Conservation (phyloP, 2,888 invertebrate genomes). For the Willowsia nigromaculata region DNA sequence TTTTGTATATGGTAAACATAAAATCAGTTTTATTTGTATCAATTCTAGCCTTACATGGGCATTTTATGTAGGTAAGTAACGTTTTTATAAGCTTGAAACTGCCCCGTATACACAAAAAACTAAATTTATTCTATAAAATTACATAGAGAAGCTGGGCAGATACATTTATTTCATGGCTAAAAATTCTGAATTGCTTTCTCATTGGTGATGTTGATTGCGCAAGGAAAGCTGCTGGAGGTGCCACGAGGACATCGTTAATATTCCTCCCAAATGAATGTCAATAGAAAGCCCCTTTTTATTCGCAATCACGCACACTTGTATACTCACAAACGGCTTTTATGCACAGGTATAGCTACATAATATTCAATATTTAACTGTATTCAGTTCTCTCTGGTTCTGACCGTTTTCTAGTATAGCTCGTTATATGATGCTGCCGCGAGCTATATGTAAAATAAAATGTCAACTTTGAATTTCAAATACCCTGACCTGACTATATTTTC, state of each 20-base stretch:
- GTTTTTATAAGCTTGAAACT: too few species aligned
- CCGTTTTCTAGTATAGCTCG: neutral
- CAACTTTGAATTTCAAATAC: neutral
- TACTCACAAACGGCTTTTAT: neutral
- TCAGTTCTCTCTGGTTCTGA: neutral
- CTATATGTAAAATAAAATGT: neutral
- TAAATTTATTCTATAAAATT: too few species aligned
- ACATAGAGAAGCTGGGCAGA: too few species aligned
- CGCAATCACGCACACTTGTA: constrained; percentile 37
- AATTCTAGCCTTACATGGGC: too few species aligned
- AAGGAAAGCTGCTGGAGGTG: constrained; percentile 3
- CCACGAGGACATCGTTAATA: constrained; percentile 9
- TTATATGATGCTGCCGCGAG: neutral
- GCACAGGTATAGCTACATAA: neutral
- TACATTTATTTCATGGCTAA: neutral
- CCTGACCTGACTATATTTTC: neutral
- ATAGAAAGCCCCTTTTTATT: constrained; percentile 30
- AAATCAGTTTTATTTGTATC: too few species aligned
- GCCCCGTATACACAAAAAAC: too few species aligned
- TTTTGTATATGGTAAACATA: too few species aligned
- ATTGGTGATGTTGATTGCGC: constrained; percentile 6
- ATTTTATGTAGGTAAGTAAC: too few species aligned
- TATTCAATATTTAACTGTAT: neutral
- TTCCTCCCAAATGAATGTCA: constrained; percentile 45
- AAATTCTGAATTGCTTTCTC: neutral